Evolutionary conservation across 2,888 invertebrate species (phyloP).

Genomic region (Carabus problematicus): DNA sequence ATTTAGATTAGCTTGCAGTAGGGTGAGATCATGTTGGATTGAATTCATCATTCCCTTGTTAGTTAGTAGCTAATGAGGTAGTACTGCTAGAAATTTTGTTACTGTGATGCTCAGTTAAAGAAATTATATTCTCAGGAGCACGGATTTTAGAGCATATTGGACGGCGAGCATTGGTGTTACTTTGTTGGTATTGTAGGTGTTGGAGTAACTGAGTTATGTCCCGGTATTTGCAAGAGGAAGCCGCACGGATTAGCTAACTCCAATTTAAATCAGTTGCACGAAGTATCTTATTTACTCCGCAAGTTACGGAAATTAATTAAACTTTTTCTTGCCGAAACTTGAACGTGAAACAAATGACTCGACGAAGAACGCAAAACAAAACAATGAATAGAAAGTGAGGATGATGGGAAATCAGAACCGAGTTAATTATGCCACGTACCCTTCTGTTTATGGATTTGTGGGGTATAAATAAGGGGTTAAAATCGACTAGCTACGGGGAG

Average conservation of each 20-base stretch:
- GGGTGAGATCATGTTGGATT: too few relatives aligned
- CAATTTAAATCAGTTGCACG: slow-evolving; percentile 8
- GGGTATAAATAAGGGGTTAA: too few relatives aligned
- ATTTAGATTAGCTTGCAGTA: too few relatives aligned
- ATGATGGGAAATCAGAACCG: slow-evolving; percentile 29
- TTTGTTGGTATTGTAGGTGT: not conserved
- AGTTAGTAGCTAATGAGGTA: too few relatives aligned
- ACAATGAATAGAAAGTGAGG: slow-evolving; percentile 25
- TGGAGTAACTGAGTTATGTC: not conserved
- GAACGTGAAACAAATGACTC: slow-evolving; percentile 27
- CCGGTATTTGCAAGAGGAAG: slow-evolving; percentile 12
- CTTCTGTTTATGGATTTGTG: too few relatives aligned
- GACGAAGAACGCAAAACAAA: slow-evolving; percentile 26
- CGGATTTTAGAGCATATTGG: not conserved
- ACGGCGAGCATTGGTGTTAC: not conserved
- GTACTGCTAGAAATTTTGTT: too few relatives aligned
- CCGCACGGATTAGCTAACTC: slow-evolving; percentile 24
- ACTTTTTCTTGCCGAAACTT: slow-evolving; percentile 27
- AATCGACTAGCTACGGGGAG: too few relatives aligned
- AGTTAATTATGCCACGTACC: not conserved
- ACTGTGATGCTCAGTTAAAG: not conserved
- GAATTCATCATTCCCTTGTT: too few relatives aligned
- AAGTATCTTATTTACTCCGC: slow-evolving; percentile 1
- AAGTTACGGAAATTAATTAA: slow-evolving; percentile 27
- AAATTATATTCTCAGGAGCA: not conserved